Conservation (phyloP, 2,888 invertebrate genomes). For the Philereme vetulata region DNA sequence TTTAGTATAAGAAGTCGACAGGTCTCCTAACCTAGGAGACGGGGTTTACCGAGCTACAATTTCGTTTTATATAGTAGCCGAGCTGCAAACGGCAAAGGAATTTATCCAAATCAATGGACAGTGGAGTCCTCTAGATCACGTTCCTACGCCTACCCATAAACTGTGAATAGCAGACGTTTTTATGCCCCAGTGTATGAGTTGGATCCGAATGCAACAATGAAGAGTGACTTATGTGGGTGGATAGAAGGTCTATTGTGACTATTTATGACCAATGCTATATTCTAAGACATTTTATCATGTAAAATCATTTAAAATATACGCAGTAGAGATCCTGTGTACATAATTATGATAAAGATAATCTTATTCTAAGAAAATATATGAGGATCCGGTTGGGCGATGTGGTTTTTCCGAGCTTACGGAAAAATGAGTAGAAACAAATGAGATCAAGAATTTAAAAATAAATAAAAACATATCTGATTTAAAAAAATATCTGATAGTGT, state of each 20-base stretch:
- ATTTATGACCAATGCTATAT: conserved; percentile 3
- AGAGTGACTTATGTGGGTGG: conserved; percentile 31
- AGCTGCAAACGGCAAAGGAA: conserved; percentile 1
- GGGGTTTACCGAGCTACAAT: no score
- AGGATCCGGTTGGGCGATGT: background rate
- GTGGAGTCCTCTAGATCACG: conserved; percentile 4
- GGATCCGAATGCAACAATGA: conserved; percentile 34
- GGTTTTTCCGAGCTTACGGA: background rate
- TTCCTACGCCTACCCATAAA: conserved; percentile 35
- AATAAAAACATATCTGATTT: no score
- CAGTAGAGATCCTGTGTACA: background rate
- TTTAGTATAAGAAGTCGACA: no score
- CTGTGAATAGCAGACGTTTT: conserved; percentile 36
- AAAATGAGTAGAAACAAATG: background rate
- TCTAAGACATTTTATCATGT: conserved; percentile 25
- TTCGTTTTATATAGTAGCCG: no score
- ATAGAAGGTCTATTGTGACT: conserved; percentile 30
- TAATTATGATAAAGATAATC: background rate
- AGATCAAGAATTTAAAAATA: background rate
- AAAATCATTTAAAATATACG: conserved; percentile 19
- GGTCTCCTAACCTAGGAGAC: no score
- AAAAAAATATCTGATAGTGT: no score
- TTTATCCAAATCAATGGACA: background rate
- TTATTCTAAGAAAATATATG: background rate
- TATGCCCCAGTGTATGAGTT: conserved; percentile 30